These are phyloP conservation scores for Chrysochloris asiatica DNA, from an alignment of 2,113 vertebrate genomes.

Conservation along the genomic window DNA sequence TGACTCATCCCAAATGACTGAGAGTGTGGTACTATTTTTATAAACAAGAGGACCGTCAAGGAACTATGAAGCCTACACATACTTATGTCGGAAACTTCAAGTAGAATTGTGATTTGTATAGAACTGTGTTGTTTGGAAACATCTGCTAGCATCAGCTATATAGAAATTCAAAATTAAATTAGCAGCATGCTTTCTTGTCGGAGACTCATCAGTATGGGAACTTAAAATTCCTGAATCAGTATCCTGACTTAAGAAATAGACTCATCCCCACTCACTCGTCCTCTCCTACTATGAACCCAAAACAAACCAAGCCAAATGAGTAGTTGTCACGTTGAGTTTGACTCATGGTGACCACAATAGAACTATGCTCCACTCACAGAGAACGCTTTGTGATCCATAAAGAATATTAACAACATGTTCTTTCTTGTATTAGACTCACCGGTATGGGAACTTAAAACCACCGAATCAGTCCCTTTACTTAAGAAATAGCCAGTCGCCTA, in stretches of 20 bases:
- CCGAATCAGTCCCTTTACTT: not conserved
- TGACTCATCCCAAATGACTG: not conserved
- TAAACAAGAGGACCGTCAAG: constrained; percentile 42
- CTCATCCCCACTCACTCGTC: not conserved
- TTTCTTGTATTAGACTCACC: constrained; percentile 39
- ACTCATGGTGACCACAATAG: not conserved
- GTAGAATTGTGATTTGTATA: constrained; percentile 64
- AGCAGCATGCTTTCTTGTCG: constrained; percentile 45
- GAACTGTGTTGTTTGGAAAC: constrained; percentile 70
- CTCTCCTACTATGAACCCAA: not conserved
- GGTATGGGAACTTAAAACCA: constrained; percentile 14
- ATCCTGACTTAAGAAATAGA: not conserved
- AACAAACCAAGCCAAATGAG: not conserved
- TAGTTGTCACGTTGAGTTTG: not conserved
- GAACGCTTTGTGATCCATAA: too few relatives aligned
- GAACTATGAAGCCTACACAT: constrained; percentile 19
- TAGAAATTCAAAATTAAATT: constrained; percentile 47
- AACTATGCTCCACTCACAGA: not conserved
- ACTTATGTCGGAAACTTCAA: constrained; percentile 70
- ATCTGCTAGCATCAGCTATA: constrained; percentile 79
- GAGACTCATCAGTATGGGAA: constrained; percentile 31
- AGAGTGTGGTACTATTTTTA: not conserved
- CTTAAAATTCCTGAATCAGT: not conserved
- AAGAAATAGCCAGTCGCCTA: not conserved
- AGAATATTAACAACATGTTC: constrained; percentile 41